Base-by-base conservation (phyloP, 1,140 invertebrate genomes). In the Anastrepha ludens region DNA sequence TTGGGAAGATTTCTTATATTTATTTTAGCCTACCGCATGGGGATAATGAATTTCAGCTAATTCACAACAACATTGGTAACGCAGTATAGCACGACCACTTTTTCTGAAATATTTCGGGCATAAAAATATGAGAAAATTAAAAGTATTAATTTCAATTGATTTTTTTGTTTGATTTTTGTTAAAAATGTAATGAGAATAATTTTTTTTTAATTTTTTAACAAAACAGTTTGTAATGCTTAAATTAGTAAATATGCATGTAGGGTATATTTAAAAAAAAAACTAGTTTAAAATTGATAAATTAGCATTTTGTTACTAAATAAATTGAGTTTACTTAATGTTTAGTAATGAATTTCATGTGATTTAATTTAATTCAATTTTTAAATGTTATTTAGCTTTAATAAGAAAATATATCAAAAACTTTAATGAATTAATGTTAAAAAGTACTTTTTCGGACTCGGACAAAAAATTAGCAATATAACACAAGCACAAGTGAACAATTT, bases 41-140 rank as follows among this genome's bases (percentile, higher is more conserved):
- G 91, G 89, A 91, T 92, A 93, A 90, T 91, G 91, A 91, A 93
- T 93, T 92, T 93, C 91, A 87, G 91, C 92, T 92, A 93, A 93
- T 91, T 93, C 91, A 92, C 93, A 93, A 93, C 93, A 93, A 93
- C 92, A 93, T 92, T 93, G 93, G 91, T 93, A 92, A 90, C 92
- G 92, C 89, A 93, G 91, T 90, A 93, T 92, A 91, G 92, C 92
- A 89, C 92, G 93, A 92, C 92, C 93, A 93, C 91, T 93, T 90
- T 93, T 93, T 93, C 93, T 93, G 92, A 90, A 93, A 93, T 91
- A 86, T 88, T 89, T 88, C 87, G 29, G 87, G 87, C 86, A 89
- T 15, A 88, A 65, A 39, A 85, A 64, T 29, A 85, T 50, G 47
- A 87, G 29, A 74, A 87, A 87, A 78, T 62, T 86, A 60, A 86